These are phyloP conservation scores for Eupithecia exiguata DNA, from an alignment of 2,888 invertebrate genomes.

Conservation along the genomic window DNA sequence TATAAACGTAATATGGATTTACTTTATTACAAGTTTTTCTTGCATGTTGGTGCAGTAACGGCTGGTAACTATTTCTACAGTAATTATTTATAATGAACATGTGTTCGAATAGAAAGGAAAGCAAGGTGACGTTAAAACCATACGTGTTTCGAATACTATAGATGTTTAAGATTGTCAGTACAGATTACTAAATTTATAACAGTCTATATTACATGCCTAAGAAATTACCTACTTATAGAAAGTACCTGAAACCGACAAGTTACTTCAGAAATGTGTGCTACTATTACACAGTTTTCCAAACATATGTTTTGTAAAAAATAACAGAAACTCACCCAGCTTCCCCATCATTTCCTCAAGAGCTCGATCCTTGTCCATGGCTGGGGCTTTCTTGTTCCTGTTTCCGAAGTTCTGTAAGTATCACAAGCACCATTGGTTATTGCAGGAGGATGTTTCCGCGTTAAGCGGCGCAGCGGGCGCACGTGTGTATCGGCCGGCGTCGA, in stretches of 20 bases:
- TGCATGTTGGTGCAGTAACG: background rate
- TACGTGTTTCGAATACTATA: conserved; percentile 41
- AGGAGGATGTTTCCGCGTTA: conserved; percentile 5
- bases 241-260: background rate
- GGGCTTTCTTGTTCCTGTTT: conserved; percentile 46
- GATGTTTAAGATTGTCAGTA: conserved; percentile 15
- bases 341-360: conserved; percentile 87
- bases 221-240: background rate
- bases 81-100: conserved; percentile 38
- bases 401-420: conserved; percentile 63
- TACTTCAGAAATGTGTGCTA: background rate
- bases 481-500: conserved; percentile 71
- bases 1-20: background rate
- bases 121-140: conserved; percentile 44
- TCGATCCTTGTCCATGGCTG: conserved; percentile 85
- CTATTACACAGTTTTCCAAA: conserved; percentile 29
- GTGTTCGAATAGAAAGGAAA: conserved; percentile 56
- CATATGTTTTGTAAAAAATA: conserved; percentile 60
- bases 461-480: conserved; percentile 60
- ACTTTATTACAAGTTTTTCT: background rate
- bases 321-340: conserved; percentile 82
- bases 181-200: background rate
- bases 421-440: conserved; percentile 68
- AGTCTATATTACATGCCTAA: background rate
- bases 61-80: background rate